phyloP scores from a whole-genome alignment of 2,797 vertebrate genomes.

The Pseudomugil tenellus region DNA sequence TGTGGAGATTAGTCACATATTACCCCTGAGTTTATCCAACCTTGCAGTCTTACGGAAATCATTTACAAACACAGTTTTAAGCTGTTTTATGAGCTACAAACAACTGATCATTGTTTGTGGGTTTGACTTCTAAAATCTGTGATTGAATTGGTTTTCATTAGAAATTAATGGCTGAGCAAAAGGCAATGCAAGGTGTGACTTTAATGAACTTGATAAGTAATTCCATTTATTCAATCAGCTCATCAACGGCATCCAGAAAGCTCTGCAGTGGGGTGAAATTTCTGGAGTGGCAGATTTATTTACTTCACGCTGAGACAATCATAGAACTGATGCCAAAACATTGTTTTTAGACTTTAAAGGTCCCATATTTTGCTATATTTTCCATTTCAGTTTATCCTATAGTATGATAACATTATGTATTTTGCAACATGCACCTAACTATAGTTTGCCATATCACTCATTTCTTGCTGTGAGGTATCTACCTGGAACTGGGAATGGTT shows the following conservation, averaged over 20 bases:
- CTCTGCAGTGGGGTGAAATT: slow-evolving; percentile 12
- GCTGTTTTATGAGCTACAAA: slow-evolving; percentile 37
- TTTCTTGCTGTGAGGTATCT: too few relatives aligned
- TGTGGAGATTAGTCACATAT: slow-evolving; percentile 46
- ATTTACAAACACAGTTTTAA: slow-evolving; percentile 44
- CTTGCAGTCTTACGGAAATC: slow-evolving; percentile 50
- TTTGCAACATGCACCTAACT: too few relatives aligned
- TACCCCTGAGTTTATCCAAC: slow-evolving; percentile 48
- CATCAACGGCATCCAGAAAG: slow-evolving; percentile 32
- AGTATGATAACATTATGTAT: too few relatives aligned
- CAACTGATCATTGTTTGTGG: slow-evolving; percentile 44
- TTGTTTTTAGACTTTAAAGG: background rate
- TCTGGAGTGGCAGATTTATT: background rate
- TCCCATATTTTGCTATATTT: too few relatives aligned
- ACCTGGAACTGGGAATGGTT: too few relatives aligned
- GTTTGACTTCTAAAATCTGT: slow-evolving; percentile 34
- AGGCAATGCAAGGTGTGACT: slow-evolving; percentile 36
- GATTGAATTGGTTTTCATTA: slow-evolving; percentile 61
- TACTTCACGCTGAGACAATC: background rate
- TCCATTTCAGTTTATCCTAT: too few relatives aligned
- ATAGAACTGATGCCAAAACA: background rate
- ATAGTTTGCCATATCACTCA: too few relatives aligned
- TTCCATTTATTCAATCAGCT: slow-evolving; percentile 58
- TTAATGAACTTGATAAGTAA: slow-evolving; percentile 61
- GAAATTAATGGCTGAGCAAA: slow-evolving; percentile 51